phyloP scores from a whole-genome alignment of 2,797 vertebrate species.

The Tadarida brasiliensis region DNA sequence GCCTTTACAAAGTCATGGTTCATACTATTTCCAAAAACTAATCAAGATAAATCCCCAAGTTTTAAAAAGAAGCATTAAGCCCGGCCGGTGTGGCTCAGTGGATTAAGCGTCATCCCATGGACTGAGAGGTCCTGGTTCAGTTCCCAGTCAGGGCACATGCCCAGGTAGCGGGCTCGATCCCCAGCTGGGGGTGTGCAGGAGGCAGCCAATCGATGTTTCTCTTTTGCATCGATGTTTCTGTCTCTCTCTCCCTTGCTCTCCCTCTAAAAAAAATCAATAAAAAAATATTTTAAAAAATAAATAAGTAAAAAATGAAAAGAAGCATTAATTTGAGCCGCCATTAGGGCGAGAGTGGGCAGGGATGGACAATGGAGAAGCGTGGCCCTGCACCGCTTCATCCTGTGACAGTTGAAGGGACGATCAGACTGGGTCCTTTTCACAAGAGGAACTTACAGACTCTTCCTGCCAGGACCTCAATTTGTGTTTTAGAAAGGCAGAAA shows the following conservation, averaged over 20 bases:
- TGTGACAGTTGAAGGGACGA: background rate
- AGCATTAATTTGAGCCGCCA: background rate
- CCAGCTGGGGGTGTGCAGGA: no score
- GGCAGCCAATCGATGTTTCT: no score
- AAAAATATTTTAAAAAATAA: no score
- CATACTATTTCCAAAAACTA: background rate
- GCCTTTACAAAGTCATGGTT: constrained; percentile 28
- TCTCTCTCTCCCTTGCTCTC: no score
- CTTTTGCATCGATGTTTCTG: no score
- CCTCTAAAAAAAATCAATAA: no score
- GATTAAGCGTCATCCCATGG: no score
- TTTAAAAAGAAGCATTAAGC: background rate
- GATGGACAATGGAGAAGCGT: background rate
- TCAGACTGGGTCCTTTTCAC: background rate
- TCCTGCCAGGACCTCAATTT: constrained; percentile 65
- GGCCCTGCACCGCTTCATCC: background rate
- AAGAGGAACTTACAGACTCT: constrained; percentile 60
- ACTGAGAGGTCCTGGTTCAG: no score
- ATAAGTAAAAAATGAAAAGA: background rate
- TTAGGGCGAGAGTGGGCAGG: background rate
- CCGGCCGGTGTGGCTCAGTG: no score
- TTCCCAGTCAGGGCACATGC: no score
- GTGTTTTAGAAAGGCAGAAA: constrained; percentile 69
- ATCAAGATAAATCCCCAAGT: constrained; percentile 5
- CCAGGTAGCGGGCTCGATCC: no score